These are phyloP conservation scores for Minunthozetes semirufus DNA, from an alignment of 2,888 invertebrate species.

Conservation along the genomic window DNA sequence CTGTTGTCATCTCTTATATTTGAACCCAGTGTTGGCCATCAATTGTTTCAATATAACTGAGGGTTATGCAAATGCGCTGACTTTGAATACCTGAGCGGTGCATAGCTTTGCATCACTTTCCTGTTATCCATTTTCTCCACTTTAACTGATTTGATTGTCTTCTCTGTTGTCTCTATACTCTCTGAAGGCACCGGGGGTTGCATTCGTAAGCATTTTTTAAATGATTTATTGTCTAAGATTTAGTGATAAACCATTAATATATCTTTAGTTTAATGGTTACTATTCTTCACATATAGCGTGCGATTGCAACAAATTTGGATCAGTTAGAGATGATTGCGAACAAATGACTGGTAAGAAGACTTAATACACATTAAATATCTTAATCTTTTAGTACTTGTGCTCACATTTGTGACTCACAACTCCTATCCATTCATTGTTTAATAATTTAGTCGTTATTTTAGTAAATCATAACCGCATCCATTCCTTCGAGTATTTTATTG, in stretches of 20 bases:
- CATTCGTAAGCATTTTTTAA: constrained; percentile 45
- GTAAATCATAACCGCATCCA: too few species aligned
- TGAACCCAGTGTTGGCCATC: not conserved
- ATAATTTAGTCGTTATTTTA: not conserved
- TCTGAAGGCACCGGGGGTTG: constrained; percentile 44
- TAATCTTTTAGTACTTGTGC: constrained; percentile 16
- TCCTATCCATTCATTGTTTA: not conserved
- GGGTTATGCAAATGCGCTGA: too few species aligned
- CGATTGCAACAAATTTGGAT: constrained; percentile 77
- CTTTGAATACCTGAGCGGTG: not conserved
- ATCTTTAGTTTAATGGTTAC: constrained; percentile 19
- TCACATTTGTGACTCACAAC: not conserved
- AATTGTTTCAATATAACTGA: too few species aligned
- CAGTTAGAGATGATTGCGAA: constrained; percentile 80
- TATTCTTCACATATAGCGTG: constrained; percentile 59
- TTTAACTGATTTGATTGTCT: not conserved
- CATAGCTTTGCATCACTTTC: too few species aligned
- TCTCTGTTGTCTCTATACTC: not conserved
- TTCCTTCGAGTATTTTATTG: not conserved
- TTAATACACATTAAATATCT: constrained; percentile 5
- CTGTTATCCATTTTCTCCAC: not conserved
- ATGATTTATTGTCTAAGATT: constrained; percentile 17
- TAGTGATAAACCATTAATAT: not conserved
- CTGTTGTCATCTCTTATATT: too few species aligned
- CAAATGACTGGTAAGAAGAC: constrained; percentile 63